Conservation (phyloP, 2,797 vertebrate species). For the Gymnopithys bicolor region DNA sequence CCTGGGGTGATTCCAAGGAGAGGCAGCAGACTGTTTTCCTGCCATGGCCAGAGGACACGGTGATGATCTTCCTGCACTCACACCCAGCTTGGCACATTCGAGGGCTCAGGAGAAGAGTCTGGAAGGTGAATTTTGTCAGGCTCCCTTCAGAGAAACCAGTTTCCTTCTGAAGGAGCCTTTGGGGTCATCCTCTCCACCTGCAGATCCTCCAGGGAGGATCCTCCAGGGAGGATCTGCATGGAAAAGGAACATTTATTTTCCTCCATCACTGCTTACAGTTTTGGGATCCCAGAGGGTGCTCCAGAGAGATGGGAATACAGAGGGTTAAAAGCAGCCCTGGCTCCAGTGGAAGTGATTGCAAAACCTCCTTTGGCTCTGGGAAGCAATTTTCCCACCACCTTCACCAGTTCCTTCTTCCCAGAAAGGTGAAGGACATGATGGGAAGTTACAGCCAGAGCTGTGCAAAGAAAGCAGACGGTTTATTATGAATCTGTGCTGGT, state of each 20-base stretch:
- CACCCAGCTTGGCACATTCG: neutral
- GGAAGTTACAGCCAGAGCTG: neutral
- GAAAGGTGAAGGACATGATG: neutral
- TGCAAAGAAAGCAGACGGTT: neutral
- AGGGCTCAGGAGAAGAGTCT: neutral
- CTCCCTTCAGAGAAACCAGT: neutral
- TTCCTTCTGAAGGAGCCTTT: neutral
- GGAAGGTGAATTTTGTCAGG: neutral
- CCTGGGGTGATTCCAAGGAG: neutral
- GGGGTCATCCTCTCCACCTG: neutral
- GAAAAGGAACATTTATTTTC: neutral
- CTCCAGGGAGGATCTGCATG: neutral
- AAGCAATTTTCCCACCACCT: constrained; percentile 9
- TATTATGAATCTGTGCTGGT: neutral
- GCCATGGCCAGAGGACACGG: neutral
- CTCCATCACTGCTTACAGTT: neutral
- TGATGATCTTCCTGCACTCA: neutral
- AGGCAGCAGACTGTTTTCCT: neutral
- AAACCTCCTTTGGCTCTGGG: neutral
- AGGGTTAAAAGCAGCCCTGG: constrained; percentile 17
- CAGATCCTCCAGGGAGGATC: neutral
- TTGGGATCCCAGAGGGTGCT: neutral
- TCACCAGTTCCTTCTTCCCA: constrained; percentile 6
- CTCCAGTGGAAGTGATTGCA: neutral
- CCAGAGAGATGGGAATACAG: neutral